phyloP scores from a whole-genome alignment of 2,113 vertebrate species.

The Oncorhynchus clarkii region DNA sequence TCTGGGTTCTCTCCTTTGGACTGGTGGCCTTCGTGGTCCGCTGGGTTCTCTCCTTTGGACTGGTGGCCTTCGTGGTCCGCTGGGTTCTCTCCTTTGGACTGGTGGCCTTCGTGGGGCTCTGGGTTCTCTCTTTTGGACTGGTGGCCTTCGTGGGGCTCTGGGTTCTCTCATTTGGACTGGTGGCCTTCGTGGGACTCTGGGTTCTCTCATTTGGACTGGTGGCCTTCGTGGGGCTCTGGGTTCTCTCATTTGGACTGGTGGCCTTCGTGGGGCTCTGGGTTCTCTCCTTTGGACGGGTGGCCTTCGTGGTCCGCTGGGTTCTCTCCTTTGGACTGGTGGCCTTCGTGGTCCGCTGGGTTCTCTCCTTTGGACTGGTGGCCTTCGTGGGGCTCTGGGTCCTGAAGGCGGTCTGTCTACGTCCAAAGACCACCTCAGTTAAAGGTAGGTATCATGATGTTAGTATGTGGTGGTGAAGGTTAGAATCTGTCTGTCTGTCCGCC shows the following conservation, averaged over 20 bases:
- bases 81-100: conserved; percentile 5
- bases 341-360: neutral
- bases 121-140: conserved; percentile 28
- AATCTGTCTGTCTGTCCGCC: neutral
- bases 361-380: conserved; percentile 28
- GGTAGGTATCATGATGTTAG: conserved; percentile 20
- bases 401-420: neutral
- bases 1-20: conserved; percentile 26
- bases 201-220: neutral
- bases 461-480: neutral
- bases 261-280: conserved; percentile 32
- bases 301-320: neutral
- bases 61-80: too few relatives aligned
- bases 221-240: too few relatives aligned
- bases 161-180: conserved; percentile 23
- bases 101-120: conserved; percentile 17
- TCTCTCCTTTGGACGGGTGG: neutral
- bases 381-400: conserved; percentile 36
- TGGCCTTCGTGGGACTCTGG: conserved; percentile 35
- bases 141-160: conserved; percentile 32
- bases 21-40: conserved; percentile 31
- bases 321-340: conserved; percentile 20
- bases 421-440: neutral
- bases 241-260: neutral
- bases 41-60: conserved; percentile 14